Percentiles rank a stretch among this genome's conserved stretches.
Evolutionary conservation across 2,113 vertebrate species (phyloP).

Genomic region (Poeciliopsis retropinna): DNA sequence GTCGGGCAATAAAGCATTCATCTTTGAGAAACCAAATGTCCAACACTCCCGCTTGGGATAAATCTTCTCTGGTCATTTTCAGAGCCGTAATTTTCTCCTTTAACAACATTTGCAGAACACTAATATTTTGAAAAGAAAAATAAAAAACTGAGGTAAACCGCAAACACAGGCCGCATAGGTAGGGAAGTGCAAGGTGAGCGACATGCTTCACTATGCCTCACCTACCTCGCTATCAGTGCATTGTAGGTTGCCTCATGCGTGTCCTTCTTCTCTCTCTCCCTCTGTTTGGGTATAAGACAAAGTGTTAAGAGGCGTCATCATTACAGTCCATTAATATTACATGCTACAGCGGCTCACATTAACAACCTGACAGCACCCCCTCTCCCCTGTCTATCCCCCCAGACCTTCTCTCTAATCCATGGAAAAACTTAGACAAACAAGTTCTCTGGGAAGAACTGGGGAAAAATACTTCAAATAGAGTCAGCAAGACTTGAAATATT

Average conservation of each 20-base stretch:
- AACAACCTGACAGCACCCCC: slow-evolving; percentile 18
- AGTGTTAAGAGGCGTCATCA: slow-evolving; percentile 48
- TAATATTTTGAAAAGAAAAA: background rate
- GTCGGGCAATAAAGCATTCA: slow-evolving; percentile 23
- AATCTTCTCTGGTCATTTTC: slow-evolving; percentile 24
- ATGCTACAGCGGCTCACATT: slow-evolving; percentile 51
- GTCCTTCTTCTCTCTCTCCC: slow-evolving; percentile 38
- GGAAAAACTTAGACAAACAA: slow-evolving; percentile 20
- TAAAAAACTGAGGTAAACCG: background rate
- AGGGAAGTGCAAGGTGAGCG: slow-evolving; percentile 25
- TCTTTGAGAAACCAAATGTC: slow-evolving; percentile 30
- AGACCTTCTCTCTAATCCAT: slow-evolving; percentile 27
- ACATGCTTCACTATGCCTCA: background rate
- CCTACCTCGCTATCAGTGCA: slow-evolving; percentile 71
- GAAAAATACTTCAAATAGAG: slow-evolving; percentile 14
- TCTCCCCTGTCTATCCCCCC: slow-evolving; percentile 5
- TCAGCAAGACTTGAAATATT: background rate
- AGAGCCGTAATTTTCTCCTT: slow-evolving; percentile 29
- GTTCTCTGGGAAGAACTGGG: slow-evolving; percentile 16
- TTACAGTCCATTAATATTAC: slow-evolving; percentile 57
- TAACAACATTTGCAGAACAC: slow-evolving; percentile 12
- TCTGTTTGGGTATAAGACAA: slow-evolving; percentile 42
- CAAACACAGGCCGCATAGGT: slow-evolving; percentile 1
- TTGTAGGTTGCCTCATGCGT: slow-evolving; percentile 54
- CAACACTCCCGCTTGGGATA: background rate